Evolutionary conservation across 2,113 vertebrate species (phyloP), one percentile per base, ranked within the genome.

Genomic region (Amblyopsis rosae): DNA sequence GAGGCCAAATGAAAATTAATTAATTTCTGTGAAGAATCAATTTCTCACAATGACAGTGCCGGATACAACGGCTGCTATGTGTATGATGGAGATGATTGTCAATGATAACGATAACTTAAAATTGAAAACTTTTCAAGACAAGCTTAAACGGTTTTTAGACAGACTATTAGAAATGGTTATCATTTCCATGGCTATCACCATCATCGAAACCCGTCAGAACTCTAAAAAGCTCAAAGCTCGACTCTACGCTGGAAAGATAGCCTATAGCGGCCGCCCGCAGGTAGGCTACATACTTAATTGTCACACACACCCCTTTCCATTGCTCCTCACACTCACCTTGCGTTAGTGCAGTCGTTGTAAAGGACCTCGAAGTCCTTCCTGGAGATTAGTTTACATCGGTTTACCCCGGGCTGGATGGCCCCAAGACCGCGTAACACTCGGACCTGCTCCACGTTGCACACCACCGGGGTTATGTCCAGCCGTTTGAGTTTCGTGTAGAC

Each of bases 11-110:
- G 95, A 97, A 98, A 98, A 98, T 98, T 98, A 98, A 99, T 98
- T 98, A 97, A 98, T 98, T 98, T 98, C 96, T 98, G 96, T 96
- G 95, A 95, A 98, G 97, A 99, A 98, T 98, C 96, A 96, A 98
- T 97, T 98, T 98, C 94, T 95, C 93, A 95, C 95, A 95, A 93
- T 96, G 95, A 97, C 95, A 95, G 94, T 94, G 96, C 96, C 96
- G 96, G 81, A 88, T 87, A 86, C 75, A 60, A 26, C 16, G 35
- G 10, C 13, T 61, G 59, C 15, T 59, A 32, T 59, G 19, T 59
- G 59, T 45, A 46, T 47, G 9, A 1, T 63, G 62, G 74, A 84
- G 82, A 90, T 90, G 56, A 72, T 9, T 66, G 66, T 63, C 55
- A 55, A 16, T 61, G 89, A 90, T 90, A 90, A 88, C 66, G 32